phyloP scores from a whole-genome alignment of 2,888 invertebrate species.

The Mythimna lalbum region DNA sequence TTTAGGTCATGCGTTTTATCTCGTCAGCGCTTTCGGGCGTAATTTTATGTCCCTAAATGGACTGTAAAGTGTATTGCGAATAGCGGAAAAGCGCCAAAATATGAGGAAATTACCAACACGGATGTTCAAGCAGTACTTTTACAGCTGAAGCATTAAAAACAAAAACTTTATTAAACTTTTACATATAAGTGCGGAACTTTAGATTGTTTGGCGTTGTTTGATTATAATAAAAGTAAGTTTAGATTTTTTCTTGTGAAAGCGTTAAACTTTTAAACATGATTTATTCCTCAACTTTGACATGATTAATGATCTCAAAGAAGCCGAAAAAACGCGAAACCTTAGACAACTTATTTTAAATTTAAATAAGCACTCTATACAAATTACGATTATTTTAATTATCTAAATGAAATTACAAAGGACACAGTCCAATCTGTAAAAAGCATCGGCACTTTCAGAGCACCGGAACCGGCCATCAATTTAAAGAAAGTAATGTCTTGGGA shows the following conservation, averaged over 20 bases:
- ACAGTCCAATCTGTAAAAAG: slow-evolving; percentile 48
- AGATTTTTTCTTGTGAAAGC: slow-evolving; percentile 15
- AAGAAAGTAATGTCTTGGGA: slow-evolving; percentile 54
- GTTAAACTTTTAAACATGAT: slow-evolving; percentile 26
- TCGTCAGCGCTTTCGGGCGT: slow-evolving; percentile 34
- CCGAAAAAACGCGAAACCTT: neutral
- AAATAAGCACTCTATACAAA: neutral
- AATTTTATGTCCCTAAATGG: slow-evolving; percentile 37
- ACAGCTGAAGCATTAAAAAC: slow-evolving; percentile 12
- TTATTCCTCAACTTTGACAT: slow-evolving; percentile 24
- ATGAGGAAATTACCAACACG: slow-evolving; percentile 12
- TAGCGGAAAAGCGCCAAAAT: slow-evolving; percentile 12
- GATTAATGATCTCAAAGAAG: slow-evolving; percentile 11
- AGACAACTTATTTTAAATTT: neutral
- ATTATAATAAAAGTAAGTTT: slow-evolving; percentile 25
- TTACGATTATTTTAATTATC: slow-evolving; percentile 32
- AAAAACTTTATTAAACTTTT: slow-evolving; percentile 23
- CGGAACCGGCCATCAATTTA: slow-evolving; percentile 54
- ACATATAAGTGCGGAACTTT: slow-evolving; percentile 29
- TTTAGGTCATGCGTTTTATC: slow-evolving; percentile 46
- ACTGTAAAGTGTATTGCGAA: slow-evolving; percentile 35
- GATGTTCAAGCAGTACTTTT: slow-evolving; percentile 3
- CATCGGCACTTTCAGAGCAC: slow-evolving; percentile 33
- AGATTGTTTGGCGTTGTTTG: slow-evolving; percentile 19
- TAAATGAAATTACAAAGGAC: slow-evolving; percentile 26